phyloP scores from a whole-genome alignment of 2,888 invertebrate genomes.

The Drosophila borborema region DNA sequence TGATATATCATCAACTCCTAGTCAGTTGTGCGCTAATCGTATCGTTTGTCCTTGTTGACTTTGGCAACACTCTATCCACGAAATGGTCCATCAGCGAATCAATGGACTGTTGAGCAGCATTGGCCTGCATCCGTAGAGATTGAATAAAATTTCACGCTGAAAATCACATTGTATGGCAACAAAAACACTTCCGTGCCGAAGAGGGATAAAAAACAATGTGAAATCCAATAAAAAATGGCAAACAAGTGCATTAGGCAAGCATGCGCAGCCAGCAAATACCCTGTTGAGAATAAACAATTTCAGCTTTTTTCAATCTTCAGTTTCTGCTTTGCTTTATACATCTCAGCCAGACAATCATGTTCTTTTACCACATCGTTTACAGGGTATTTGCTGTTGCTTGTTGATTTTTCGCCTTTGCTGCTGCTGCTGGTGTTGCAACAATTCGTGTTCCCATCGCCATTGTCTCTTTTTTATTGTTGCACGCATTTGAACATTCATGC shows the following conservation, averaged over 20 bases:
- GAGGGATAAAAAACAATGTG: conserved; percentile 25
- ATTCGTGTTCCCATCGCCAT: conserved; percentile 25
- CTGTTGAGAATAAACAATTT: too few relatives aligned
- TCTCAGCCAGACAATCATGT: not conserved
- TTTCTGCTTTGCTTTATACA: not conserved
- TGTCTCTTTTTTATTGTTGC: conserved; percentile 35
- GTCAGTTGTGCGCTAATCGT: too few relatives aligned
- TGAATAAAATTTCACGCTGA: conserved; percentile 77
- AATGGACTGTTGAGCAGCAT: conserved; percentile 38
- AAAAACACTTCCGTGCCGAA: conserved; percentile 56
- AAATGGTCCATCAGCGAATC: conserved; percentile 46
- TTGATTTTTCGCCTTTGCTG: conserved; percentile 59
- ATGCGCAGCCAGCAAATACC: conserved; percentile 8
- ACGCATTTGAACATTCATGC: conserved; percentile 64
- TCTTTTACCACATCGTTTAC: not conserved
- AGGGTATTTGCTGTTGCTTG: conserved; percentile 48
- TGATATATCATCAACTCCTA: not conserved
- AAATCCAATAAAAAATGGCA: conserved; percentile 31
- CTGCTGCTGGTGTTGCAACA: conserved; percentile 20
- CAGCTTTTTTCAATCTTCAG: not conserved
- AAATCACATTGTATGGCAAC: conserved; percentile 72
- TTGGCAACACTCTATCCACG: conserved; percentile 7
- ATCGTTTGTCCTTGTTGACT: not conserved
- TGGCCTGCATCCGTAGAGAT: conserved; percentile 47
- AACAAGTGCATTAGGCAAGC: not conserved